Evolutionary conservation across 2,888 invertebrate genomes (phyloP).

Genomic region (Tillus elongatus): DNA sequence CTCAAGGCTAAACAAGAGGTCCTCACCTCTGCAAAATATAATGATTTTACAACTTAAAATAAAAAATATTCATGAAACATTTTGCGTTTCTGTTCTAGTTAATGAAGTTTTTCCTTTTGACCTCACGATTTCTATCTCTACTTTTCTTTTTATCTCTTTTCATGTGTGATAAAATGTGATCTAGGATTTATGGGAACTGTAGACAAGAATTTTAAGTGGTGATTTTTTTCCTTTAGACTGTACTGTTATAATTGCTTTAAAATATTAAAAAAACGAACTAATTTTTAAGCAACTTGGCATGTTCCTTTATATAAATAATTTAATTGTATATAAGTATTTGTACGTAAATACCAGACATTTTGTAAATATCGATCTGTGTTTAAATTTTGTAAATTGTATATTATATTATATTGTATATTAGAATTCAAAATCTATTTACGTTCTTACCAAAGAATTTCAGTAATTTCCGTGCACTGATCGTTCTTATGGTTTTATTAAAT

Average conservation of each 20-base stretch:
- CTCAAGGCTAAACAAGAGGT: too few species aligned
- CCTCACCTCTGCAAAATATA: too few species aligned
- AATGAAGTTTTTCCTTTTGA: too few species aligned
- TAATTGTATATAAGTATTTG: slow-evolving; percentile 22
- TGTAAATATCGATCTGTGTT: slow-evolving; percentile 12
- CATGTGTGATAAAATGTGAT: too few species aligned
- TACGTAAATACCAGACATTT: slow-evolving; percentile 13
- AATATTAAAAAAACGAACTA: slow-evolving; percentile 6
- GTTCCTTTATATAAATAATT: slow-evolving; percentile 22
- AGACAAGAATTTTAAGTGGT: not conserved
- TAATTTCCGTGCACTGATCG: slow-evolving; percentile 17
- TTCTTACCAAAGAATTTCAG: slow-evolving; percentile 18
- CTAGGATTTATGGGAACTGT: too few species aligned
- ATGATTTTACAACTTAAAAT: too few species aligned
- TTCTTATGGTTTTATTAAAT: slow-evolving; percentile 14
- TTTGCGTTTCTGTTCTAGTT: too few species aligned
- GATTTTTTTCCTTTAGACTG: slow-evolving; percentile 12
- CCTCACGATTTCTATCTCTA: too few species aligned
- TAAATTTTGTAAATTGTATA: slow-evolving; percentile 16
- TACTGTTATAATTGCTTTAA: slow-evolving; percentile 10
- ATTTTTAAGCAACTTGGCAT: slow-evolving; percentile 13
- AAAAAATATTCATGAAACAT: too few species aligned
- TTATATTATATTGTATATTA: slow-evolving; percentile 17
- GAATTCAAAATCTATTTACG: slow-evolving; percentile 18
- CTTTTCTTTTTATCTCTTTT: too few species aligned